Evolutionary conservation across 2,113 vertebrate species (phyloP).

Genomic region (Struthidea cinerea): DNA sequence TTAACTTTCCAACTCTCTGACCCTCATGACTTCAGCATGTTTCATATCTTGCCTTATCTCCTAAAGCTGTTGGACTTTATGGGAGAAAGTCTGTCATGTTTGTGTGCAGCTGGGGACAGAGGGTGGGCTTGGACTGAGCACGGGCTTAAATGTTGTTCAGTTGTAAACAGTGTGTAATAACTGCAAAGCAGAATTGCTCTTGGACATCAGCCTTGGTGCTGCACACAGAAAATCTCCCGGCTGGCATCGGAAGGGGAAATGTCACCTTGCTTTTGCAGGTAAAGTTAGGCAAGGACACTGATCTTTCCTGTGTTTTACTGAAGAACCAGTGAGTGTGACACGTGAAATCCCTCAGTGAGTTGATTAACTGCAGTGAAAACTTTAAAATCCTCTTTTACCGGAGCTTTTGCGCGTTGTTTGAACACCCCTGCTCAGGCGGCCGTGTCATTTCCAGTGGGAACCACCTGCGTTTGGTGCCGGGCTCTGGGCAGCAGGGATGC

Average conservation of each 20-base stretch:
- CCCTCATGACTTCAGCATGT: neutral
- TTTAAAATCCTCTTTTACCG: neutral
- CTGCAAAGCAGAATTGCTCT: neutral
- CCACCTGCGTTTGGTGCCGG: fast-evolving
- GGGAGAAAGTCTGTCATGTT: neutral
- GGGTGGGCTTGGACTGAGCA: neutral
- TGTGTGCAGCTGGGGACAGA: neutral
- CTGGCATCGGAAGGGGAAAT: neutral
- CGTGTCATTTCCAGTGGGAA: fast-evolving
- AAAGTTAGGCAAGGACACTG: neutral
- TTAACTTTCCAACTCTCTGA: neutral
- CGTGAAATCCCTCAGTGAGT: neutral
- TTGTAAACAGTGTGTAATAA: neutral
- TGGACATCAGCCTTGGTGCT: neutral
- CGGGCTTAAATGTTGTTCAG: neutral
- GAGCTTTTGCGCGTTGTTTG: neutral
- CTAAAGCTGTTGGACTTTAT: neutral
- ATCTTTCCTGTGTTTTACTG: neutral
- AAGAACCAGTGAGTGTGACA: fast-evolving
- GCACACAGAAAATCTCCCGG: fast-evolving
- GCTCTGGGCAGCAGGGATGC: fast-evolving
- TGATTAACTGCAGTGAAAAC: neutral
- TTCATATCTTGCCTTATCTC: neutral
- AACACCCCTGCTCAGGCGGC: fast-evolving
- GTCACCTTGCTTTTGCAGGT: neutral